Base-by-base conservation (phyloP, 2,113 vertebrate species). In the Xiphias gladius region DNA sequence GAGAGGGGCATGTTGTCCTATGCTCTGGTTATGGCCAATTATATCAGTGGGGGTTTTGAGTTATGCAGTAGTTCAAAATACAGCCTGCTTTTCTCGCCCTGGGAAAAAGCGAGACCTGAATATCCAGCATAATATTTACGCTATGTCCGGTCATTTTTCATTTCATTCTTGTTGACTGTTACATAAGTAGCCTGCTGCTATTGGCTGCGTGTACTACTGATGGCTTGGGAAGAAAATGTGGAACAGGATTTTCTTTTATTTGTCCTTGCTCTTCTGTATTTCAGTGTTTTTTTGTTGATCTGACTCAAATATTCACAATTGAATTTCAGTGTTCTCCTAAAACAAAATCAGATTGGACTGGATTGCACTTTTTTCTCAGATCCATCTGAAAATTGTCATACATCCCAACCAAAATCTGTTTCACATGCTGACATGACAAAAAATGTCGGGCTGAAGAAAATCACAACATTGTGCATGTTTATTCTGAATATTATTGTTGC, bases 61-160 rank as follows among this genome's bases (percentile, higher is more conserved):
- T 84, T 72, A 78, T 82, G 79, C 71, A 61, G 66, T 39, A 32
- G 35, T 79, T 72, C 52, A 86, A 87, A 86, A 86, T 41, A 75
- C 13, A 59, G 63, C 35, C 74, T 50, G 76, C 41, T 86, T 85
- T 90, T 85, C 76, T 77, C 78, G 78, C 77, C 79, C 87, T 88
- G 78, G 78, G 69, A 84, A 86, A 84, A 75, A 64, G 32, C 0
- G 0, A 65, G 11, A 14, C 35, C 65, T 61, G 71, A 64, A 74
- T 66, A 52, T 66, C 37, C 16, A 64, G 26, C 52, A 48, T 59
- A 0, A 55, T 55, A 58, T 77, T 59, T 61, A 26, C 28, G 14
- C 39, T 16, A 19, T n/a, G 58, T 52, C 57, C 19, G 22, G 28
- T 57, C 28, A 62, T 73, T 85, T 78, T 81, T 83, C 32, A 75